These are phyloP conservation scores for Fregetta grallaria DNA, from an alignment of 2,113 vertebrate species.

Conservation along the genomic window DNA sequence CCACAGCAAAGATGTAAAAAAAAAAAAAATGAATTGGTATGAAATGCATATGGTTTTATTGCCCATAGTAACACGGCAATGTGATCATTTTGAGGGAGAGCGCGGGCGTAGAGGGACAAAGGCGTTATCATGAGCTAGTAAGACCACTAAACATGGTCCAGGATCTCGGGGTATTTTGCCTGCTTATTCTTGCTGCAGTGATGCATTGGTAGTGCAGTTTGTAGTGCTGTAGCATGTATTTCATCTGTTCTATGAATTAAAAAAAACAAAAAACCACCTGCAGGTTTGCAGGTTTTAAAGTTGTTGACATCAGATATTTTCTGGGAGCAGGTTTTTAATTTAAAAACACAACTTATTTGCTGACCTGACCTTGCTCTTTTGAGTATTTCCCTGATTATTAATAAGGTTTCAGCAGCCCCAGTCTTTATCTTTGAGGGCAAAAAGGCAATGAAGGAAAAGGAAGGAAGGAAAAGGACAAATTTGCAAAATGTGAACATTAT, in stretches of 20 bases:
- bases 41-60: fast-evolving
- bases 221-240: neutral
- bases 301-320: neutral
- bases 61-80: neutral
- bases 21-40: neutral
- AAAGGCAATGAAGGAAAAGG: neutral
- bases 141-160: neutral
- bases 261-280: neutral
- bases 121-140: neutral
- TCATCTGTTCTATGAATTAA: neutral
- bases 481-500: neutral
- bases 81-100: neutral
- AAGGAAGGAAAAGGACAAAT: neutral
- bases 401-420: neutral
- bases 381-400: neutral
- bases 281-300: neutral
- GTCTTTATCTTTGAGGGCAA: neutral
- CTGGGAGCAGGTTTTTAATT: neutral
- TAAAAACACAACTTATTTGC: neutral
- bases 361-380: neutral
- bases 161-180: neutral
- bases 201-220: neutral
- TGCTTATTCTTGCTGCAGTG: neutral
- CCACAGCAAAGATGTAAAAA: neutral
- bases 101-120: neutral